Base-by-base conservation (phyloP, 2,888 invertebrate species). In the Dinocampus coccinellae region DNA sequence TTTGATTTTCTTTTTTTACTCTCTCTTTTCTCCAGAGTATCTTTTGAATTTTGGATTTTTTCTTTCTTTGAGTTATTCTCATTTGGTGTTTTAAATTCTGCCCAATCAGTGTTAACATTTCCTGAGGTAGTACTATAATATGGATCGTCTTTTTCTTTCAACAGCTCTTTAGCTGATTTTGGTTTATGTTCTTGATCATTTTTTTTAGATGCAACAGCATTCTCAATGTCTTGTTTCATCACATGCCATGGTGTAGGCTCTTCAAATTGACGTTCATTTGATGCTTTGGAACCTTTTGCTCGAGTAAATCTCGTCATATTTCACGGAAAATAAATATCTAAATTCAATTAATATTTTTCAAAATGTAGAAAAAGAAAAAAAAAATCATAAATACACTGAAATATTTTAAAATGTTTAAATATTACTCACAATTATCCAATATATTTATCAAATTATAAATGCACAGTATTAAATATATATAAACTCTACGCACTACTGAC, bases 291-390 rank as follows among this genome's bases (percentile, higher is more conserved):
- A 39, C 94, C 93, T 83, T 91, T 92, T 0, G 93, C 92, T 85
- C 94, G 89, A 29, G 94, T 92, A 89, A 92, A 94, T 77, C 94
- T 89, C 4, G 93, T 94, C 94, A 94, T 94, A 79, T 79, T 53
- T 24, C 34, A 34, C 4, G 34, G 7, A 36, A 24, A 39, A 39
- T 2, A n/a, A 16, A 47, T 6, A 47, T 16, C 3, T 20, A 3
- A 16, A 47, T 47, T 1, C 16, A 16, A 47, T 16, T 47, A n/a
- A 6, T 47, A 16, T 47, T 20, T 20, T 6, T 16, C 0, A n/a
- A 2, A n/a, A n/a, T n/a, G n/a, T n/a, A n/a, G n/a, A n/a, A n/a
- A n/a, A n/a, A n/a, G n/a, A n/a, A n/a, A n/a, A n/a, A n/a, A n/a
- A n/a, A n/a, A n/a, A n/a, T n/a, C n/a, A n/a, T n/a, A n/a, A n/a